Base-by-base conservation (phyloP, 2,113 vertebrate species). In the Zingel zingel region DNA sequence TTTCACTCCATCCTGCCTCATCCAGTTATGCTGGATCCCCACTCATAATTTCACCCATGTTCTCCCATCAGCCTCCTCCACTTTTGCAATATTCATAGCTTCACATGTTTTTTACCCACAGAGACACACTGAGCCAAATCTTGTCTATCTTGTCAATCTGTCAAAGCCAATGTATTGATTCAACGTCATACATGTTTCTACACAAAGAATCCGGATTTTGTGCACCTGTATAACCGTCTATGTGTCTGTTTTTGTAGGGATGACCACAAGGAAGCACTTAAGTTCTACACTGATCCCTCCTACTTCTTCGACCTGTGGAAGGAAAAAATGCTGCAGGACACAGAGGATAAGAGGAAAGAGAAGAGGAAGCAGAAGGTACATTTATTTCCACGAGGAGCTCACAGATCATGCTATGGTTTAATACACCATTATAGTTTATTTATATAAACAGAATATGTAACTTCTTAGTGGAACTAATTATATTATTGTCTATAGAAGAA, bases 241-340 rank as follows among this genome's bases (percentile, higher is more conserved):
- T 14, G 0, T 73, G 64, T 59, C 68, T 54, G 59, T 87, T 79
- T 92, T 21, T 90, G 36, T 72, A 99, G 98, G 94, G 98, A 99
- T 92, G 98, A 99, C 93, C 95, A 96, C 86, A 99, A 99, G 88
- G 98, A 99, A 43, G 98, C 97, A 8, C 95, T 99, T 71, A 99
- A 99, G 86, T 98, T 99, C 89, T 99, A 99, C 91, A 99, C 98
- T 0, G 98, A 99, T 91, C 98, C 98, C 47, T 99, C 98, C 39
- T 99, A 99, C 94, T 99, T 99, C 94, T 99, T 99, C 87, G 95
- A 99, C 92, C 95, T 99, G 84, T 99, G 98, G 98, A 99, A 99
- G 93, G 98, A 99, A 88, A 99, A 97, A 93, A 99, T 99, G 98
- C 93, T 99, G 53, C 98, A 99, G 92, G 98, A 99, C 95, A 99